A percentile compares a stretch with the other conserved stretches of the same genome.
Evolutionary conservation across 2,113 vertebrate species (phyloP).

Genomic region (Chauna torquata): DNA sequence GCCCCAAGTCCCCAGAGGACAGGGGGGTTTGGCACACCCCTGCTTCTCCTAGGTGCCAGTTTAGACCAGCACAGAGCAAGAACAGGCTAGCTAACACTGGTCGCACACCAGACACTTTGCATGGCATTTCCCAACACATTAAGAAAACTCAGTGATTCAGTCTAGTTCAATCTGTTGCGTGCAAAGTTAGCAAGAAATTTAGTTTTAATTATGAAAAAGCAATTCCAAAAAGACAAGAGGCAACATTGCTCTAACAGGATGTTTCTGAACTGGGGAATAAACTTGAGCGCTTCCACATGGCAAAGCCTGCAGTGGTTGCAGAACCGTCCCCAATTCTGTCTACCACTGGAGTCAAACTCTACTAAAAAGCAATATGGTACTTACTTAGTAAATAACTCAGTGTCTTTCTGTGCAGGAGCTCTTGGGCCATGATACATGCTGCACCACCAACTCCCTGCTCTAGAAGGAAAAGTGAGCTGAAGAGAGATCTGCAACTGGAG

Average conservation of each 20-base stretch:
- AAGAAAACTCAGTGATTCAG: neutral
- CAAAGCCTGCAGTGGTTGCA: neutral
- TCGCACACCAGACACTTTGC: neutral
- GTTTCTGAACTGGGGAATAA: neutral
- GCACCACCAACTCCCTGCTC: neutral
- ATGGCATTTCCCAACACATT: neutral
- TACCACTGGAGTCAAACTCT: neutral
- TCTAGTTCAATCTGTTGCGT: neutral
- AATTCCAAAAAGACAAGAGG: neutral
- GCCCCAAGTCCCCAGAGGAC: neutral
- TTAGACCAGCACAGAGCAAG: neutral
- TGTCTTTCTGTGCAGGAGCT: neutral
- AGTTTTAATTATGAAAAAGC: neutral
- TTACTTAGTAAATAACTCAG: neutral
- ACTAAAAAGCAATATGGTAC: neutral
- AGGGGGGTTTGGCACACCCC: neutral
- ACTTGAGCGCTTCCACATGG: neutral
- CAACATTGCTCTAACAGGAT: neutral
- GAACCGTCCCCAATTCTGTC: rapidly evolving
- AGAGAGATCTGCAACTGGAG: neutral
- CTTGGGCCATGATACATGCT: neutral
- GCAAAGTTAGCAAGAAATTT: neutral
- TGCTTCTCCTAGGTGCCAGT: neutral
- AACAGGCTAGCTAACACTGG: neutral
- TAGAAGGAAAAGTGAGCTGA: neutral